These are phyloP conservation scores for Orthosia gothica DNA, from an alignment of 2,888 invertebrate genomes.

Conservation along the genomic window DNA sequence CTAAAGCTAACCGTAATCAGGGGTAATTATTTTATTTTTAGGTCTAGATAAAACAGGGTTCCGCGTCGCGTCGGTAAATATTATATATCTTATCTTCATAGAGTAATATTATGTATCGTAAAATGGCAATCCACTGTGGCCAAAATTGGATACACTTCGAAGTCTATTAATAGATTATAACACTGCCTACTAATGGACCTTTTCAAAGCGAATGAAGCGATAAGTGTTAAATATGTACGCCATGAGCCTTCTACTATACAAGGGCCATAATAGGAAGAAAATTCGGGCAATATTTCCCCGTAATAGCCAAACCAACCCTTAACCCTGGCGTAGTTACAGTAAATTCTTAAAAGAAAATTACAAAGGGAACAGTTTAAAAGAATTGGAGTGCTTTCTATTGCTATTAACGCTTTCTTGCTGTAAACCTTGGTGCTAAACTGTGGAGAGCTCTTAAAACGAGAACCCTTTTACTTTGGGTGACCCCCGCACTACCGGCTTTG, in stretches of 20 bases:
- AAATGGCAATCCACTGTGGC: conserved; percentile 10
- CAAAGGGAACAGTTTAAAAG: conserved; percentile 47
- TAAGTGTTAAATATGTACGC: conserved; percentile 38
- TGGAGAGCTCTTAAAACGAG: conserved; percentile 71
- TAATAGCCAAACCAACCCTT: conserved; percentile 21
- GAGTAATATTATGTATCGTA: conserved; percentile 8
- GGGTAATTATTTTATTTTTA: conserved; percentile 5
- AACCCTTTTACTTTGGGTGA: conserved; percentile 72
- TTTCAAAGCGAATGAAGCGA: conserved; percentile 35
- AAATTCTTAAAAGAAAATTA: conserved; percentile 50
- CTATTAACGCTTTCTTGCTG: conserved; percentile 68
- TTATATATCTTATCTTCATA: too few relatives aligned
- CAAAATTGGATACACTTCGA: conserved; percentile 28
- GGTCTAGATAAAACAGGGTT: background rate
- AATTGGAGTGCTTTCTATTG: conserved; percentile 59
- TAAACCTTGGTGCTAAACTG: conserved; percentile 67
- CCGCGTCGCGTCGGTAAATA: background rate
- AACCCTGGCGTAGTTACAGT: conserved; percentile 37
- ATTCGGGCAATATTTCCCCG: conserved; percentile 34
- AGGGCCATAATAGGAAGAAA: conserved; percentile 25
- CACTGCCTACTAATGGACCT: conserved; percentile 26
- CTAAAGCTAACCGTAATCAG: background rate
- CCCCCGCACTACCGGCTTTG: conserved; percentile 59
- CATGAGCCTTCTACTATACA: conserved; percentile 13
- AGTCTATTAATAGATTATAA: conserved; percentile 29